phyloP scores from a whole-genome alignment of 2,888 invertebrate genomes.

The Cheilosia urbana region DNA sequence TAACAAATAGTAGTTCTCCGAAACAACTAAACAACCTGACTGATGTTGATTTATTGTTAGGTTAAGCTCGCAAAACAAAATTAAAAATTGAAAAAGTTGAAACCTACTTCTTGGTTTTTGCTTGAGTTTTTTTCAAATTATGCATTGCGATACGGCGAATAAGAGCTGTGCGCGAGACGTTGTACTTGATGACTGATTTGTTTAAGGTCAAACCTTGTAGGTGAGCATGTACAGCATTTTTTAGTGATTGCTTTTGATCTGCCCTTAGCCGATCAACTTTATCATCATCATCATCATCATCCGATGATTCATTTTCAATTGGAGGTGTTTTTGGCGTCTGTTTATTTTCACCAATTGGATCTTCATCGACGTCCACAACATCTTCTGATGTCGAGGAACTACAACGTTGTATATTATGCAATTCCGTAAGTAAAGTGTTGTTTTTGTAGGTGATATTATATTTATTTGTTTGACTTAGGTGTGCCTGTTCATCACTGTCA shows the following conservation, averaged over 20 bases:
- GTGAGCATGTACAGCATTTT: slow-evolving; percentile 80
- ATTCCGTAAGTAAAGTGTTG: background rate
- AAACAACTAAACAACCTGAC: too few species aligned
- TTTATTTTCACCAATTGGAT: slow-evolving; percentile 12
- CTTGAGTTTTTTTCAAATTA: background rate
- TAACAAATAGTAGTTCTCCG: too few species aligned
- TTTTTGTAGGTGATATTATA: too few species aligned
- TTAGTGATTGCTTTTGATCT: slow-evolving; percentile 76
- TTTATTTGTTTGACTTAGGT: too few species aligned
- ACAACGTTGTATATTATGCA: background rate
- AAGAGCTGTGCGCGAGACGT: slow-evolving; percentile 82
- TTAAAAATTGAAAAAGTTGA: background rate
- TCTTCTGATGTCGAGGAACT: slow-evolving; percentile 78
- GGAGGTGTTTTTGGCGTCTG: too few species aligned
- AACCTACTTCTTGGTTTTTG: background rate
- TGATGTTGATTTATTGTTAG: too few species aligned
- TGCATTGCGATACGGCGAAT: slow-evolving; percentile 81
- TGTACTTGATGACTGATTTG: slow-evolving; percentile 81
- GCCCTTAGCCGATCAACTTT: slow-evolving; percentile 5
- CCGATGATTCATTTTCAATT: background rate
- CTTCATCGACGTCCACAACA: slow-evolving; percentile 5
- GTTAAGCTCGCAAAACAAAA: too few species aligned
- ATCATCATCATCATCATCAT: background rate
- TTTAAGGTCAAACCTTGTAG: slow-evolving; percentile 80
- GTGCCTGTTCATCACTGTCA: too few species aligned